Conservation (phyloP, 2,888 invertebrate genomes). For the Eupithecia vulgata region DNA sequence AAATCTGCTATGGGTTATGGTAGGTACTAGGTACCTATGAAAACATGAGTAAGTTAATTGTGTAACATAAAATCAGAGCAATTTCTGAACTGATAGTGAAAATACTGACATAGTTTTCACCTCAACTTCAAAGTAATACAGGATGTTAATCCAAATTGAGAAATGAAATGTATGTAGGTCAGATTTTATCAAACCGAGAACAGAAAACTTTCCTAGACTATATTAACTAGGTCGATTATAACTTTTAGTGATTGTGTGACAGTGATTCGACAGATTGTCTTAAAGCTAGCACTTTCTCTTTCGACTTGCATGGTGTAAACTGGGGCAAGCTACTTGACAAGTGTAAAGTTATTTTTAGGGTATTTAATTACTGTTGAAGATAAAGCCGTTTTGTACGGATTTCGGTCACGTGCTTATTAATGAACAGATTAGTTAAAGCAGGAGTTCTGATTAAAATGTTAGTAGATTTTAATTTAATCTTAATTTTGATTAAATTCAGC, state of each 20-base stretch:
- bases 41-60: background rate
- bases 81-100: background rate
- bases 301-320: constrained; percentile 5
- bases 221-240: constrained; percentile 6
- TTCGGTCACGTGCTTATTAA: constrained; percentile 21
- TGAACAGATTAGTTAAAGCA: constrained; percentile 14
- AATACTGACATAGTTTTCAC: background rate
- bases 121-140: background rate
- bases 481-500: background rate
- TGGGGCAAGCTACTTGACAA: constrained; percentile 20
- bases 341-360: constrained; percentile 18
- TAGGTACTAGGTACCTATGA: background rate
- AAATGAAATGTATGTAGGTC: background rate
- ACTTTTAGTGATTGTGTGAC: constrained; percentile 11
- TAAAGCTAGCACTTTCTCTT: constrained; percentile 17
- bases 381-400: constrained; percentile 26
- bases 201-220: constrained; percentile 15
- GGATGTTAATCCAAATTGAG: background rate
- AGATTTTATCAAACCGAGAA: constrained; percentile 1
- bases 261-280: constrained; percentile 20
- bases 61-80: background rate
- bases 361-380: constrained; percentile 27
- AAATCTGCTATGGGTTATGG: background rate
- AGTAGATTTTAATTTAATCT: background rate
- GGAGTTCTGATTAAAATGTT: background rate